Evolutionary conservation across 2,113 vertebrate genomes (phyloP).

Genomic region (Notothenia rossii): DNA sequence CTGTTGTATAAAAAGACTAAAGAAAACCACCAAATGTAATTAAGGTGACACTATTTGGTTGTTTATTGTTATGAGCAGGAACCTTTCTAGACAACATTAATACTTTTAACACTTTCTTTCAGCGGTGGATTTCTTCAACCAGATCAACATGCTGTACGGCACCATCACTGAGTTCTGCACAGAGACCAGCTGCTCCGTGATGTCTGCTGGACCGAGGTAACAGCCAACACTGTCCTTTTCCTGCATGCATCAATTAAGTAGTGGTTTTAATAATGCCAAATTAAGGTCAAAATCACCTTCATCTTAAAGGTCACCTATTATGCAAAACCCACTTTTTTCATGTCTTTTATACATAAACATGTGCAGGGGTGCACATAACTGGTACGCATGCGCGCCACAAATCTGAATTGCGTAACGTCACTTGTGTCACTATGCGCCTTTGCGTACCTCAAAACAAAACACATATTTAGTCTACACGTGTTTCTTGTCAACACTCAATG

Average conservation of each 20-base stretch:
- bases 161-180: slow-evolving; percentile 98
- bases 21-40: background rate
- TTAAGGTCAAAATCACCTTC: background rate
- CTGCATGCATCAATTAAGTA: background rate
- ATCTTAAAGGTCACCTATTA: too few species aligned
- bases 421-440: too few species aligned
- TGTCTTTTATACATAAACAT: too few species aligned
- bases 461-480: too few species aligned
- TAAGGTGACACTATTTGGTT: background rate
- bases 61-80: background rate
- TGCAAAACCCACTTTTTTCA: too few species aligned
- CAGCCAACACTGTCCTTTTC: background rate
- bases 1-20: background rate
- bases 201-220: slow-evolving; percentile 96
- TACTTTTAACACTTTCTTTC: background rate
- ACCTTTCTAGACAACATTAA: background rate
- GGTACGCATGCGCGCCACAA: too few species aligned
- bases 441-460: too few species aligned
- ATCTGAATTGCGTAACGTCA: too few species aligned
- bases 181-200: slow-evolving; percentile 92
- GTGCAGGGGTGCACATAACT: too few species aligned
- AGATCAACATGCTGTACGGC: slow-evolving; percentile 98
- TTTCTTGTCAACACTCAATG: too few species aligned
- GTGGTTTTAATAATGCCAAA: background rate
- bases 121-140: slow-evolving; percentile 99